A percentile compares a stretch with the other conserved stretches of the same genome.
phyloP scores from a whole-genome alignment of 1,140 invertebrate genomes.

The Ceratosolen solmsi region DNA sequence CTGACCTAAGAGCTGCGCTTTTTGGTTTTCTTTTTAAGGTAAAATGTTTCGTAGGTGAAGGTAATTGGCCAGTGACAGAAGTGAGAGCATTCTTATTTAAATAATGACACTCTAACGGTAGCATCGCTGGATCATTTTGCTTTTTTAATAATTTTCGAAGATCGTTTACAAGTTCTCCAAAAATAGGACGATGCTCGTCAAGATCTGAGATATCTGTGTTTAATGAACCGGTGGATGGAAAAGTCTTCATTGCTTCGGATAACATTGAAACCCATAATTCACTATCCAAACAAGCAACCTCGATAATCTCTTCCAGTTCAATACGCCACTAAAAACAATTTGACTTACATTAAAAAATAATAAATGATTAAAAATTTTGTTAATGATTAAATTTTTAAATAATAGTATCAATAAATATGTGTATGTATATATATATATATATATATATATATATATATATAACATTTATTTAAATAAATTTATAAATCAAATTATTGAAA shows the following conservation, averaged over 20 bases:
- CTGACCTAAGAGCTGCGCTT: conserved; percentile 90
- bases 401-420: no score
- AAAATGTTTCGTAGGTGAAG: conserved; percentile 89
- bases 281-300: conserved; percentile 90
- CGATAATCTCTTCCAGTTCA: conserved; percentile 94
- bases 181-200: conserved; percentile 90
- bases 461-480: no score
- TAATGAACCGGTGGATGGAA: conserved; percentile 88
- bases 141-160: conserved; percentile 89
- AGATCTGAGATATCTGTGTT: conserved; percentile 89
- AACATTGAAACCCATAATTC: conserved; percentile 98
- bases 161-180: conserved; percentile 91
- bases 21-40: conserved; percentile 96
- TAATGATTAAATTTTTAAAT: no score
- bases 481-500: no score
- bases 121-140: conserved; percentile 87
- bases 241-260: conserved; percentile 94
- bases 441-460: no score
- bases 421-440: no score
- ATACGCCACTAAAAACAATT: conserved; percentile 86
- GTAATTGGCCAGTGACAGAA: conserved; percentile 83
- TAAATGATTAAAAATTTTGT: no score
- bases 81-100: conserved; percentile 93
- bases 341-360: conserved; percentile 14
- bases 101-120: conserved; percentile 97